Percentiles rank a stretch among this genome's conserved stretches.
phyloP scores from a whole-genome alignment of 2,888 invertebrate genomes.

The Anticlea derivata region DNA sequence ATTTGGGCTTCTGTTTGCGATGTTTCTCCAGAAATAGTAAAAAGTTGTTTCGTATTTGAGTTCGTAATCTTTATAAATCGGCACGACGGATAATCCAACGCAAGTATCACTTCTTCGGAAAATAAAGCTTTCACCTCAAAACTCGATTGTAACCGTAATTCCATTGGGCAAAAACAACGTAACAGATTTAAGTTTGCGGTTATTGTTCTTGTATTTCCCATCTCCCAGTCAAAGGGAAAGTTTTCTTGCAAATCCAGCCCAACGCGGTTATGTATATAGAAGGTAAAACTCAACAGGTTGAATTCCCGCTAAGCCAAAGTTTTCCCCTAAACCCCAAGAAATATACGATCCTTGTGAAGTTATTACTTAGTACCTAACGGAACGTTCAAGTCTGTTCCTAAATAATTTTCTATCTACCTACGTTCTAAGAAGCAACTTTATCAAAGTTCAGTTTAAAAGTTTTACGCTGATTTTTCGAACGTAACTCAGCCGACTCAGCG shows the following conservation, averaged over 20 bases:
- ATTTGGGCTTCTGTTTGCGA: slow-evolving; percentile 26
- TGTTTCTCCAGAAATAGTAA: too few relatives aligned
- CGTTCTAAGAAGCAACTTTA: slow-evolving; percentile 15
- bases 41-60: too few relatives aligned
- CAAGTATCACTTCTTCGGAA: too few relatives aligned
- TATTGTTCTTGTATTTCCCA: slow-evolving; percentile 6
- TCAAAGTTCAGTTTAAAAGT: slow-evolving; percentile 26
- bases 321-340: slow-evolving; percentile 39
- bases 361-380: slow-evolving; percentile 8
- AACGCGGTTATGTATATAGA: slow-evolving; percentile 31
- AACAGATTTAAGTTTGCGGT: background rate
- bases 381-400: slow-evolving; percentile 16
- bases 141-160: background rate
- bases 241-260: slow-evolving; percentile 42
- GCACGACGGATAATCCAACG: too few relatives aligned
- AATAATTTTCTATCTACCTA: slow-evolving; percentile 29
- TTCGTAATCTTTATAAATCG: too few relatives aligned
- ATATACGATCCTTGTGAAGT: slow-evolving; percentile 27
- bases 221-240: slow-evolving; percentile 27
- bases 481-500: slow-evolving; percentile 9
- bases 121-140: too few relatives aligned
- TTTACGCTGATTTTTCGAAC: slow-evolving; percentile 26
- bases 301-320: slow-evolving; percentile 45
- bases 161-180: background rate
- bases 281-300: slow-evolving; percentile 61